Conservation (phyloP, 2,888 invertebrate species). For the Hydraecia micacea region DNA sequence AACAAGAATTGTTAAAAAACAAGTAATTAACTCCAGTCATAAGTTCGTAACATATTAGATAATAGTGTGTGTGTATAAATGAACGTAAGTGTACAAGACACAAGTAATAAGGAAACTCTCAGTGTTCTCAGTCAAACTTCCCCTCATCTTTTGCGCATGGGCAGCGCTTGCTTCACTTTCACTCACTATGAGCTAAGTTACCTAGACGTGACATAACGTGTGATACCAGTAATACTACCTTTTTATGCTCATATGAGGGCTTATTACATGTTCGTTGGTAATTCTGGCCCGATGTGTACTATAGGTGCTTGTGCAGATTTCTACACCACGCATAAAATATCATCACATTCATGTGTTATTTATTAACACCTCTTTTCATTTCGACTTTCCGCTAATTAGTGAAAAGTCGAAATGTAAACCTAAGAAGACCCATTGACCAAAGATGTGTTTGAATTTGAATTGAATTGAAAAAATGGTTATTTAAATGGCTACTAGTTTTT, state of each 20-base stretch:
- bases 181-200: slow-evolving; percentile 72
- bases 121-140: slow-evolving; percentile 60
- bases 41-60: slow-evolving; percentile 60
- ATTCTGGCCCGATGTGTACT: slow-evolving; percentile 18
- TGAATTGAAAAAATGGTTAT: neutral
- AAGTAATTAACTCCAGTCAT: slow-evolving; percentile 29
- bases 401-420: neutral
- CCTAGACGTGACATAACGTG: slow-evolving; percentile 60
- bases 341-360: too few species aligned
- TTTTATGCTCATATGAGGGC: slow-evolving; percentile 30
- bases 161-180: slow-evolving; percentile 74
- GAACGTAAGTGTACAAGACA: slow-evolving; percentile 45
- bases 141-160: slow-evolving; percentile 68
- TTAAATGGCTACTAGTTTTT: neutral
- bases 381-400: too few species aligned
- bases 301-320: too few species aligned
- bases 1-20: slow-evolving; percentile 16
- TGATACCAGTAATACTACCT: slow-evolving; percentile 50
- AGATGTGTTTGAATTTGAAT: neutral
- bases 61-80: slow-evolving; percentile 53
- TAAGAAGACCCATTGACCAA: too few species aligned
- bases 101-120: slow-evolving; percentile 70
- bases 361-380: too few species aligned
- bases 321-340: too few species aligned
- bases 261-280: slow-evolving; percentile 17